Conservation (phyloP, 2,113 vertebrate species). For the Ifrita kowaldi region DNA sequence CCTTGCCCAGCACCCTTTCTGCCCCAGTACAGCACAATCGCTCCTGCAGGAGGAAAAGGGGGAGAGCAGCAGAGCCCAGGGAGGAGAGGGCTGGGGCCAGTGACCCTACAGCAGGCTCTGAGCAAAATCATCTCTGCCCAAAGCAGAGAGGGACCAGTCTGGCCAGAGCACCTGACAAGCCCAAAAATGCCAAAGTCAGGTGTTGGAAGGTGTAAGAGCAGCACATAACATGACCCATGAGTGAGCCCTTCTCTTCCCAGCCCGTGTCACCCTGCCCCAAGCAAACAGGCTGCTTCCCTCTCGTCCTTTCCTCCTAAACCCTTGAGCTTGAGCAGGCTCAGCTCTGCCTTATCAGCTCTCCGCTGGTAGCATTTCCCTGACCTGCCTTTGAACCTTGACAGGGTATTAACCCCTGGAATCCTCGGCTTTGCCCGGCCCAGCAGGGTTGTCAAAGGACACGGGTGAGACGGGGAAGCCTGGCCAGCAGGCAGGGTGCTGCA, state of each 20-base stretch:
- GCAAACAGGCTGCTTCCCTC: neutral
- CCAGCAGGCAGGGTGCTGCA: neutral
- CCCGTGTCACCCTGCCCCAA: neutral
- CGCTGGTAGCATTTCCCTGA: neutral
- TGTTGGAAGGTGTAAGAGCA: neutral
- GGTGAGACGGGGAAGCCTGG: neutral
- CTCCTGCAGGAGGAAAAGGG: neutral
- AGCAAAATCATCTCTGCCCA: neutral
- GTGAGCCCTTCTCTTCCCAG: neutral
- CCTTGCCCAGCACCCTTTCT: neutral
- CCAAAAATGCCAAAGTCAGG: neutral
- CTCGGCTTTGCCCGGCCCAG: neutral
- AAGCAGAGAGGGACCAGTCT: neutral
- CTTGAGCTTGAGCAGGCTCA: neutral
- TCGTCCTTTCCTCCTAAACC: neutral
- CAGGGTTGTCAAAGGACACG: neutral
- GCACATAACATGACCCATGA: accelerated
- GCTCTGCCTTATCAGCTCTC: neutral
- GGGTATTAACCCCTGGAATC: neutral
- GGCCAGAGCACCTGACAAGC: neutral
- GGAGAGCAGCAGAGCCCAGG: neutral
- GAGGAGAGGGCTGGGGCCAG: neutral
- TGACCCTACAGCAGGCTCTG: neutral
- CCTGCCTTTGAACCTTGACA: neutral
- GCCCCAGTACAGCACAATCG: neutral